A percentile compares a stretch with the other conserved stretches of the same genome.
phyloP scores from a whole-genome alignment of 2,113 vertebrate species.

The Rhinolophus ferrumequinum region DNA sequence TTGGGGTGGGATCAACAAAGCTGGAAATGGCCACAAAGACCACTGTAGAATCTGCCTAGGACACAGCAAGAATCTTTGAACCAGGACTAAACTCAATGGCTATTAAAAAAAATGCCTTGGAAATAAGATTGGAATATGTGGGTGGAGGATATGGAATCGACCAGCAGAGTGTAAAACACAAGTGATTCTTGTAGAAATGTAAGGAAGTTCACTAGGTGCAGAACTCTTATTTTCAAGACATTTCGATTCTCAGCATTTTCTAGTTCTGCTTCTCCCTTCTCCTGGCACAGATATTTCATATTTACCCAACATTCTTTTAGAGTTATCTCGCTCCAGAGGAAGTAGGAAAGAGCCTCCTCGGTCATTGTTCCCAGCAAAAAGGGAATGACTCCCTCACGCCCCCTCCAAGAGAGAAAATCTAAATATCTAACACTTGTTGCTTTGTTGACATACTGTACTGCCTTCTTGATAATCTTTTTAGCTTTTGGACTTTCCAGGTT shows the following conservation, averaged over 20 bases:
- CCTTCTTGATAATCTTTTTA: not conserved
- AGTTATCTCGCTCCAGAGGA: not conserved
- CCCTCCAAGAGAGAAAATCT: not conserved
- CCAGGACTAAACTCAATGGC: not conserved
- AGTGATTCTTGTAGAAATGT: not conserved
- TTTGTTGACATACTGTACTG: not conserved
- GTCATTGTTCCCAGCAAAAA: not conserved
- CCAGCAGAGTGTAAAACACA: not conserved
- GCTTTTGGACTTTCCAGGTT: not conserved
- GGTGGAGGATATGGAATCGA: not conserved
- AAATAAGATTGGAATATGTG: not conserved
- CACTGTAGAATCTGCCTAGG: not conserved
- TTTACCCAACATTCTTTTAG: not conserved
- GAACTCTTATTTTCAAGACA: conserved; percentile 21
- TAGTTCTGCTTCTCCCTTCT: not conserved
- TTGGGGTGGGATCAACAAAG: not conserved
- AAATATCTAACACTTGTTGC: not conserved
- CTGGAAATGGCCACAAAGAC: conserved; percentile 11
- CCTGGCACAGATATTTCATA: not conserved
- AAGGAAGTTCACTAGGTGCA: not conserved
- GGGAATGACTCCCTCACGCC: not conserved
- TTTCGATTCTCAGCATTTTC: not conserved
- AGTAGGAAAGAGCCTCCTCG: not conserved
- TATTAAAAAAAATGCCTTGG: conserved; percentile 46
- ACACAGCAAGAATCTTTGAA: not conserved